phyloP scores from a whole-genome alignment of 64 coral and sea anemone genomes.

The Hydrozoanthus tunicans region DNA sequence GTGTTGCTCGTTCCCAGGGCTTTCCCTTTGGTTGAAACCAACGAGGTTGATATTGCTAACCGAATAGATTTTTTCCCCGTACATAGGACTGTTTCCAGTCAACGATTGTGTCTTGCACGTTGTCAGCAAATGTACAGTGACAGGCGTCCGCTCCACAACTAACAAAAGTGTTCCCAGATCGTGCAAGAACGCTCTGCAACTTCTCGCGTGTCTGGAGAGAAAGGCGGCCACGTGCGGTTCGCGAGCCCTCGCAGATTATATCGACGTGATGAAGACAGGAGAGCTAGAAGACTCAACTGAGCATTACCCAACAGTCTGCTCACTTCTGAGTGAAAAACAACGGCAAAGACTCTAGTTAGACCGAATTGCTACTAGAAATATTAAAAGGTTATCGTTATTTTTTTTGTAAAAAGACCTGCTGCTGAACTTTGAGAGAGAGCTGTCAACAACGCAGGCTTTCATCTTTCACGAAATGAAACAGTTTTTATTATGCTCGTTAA shows the following conservation, averaged over 20 bases:
- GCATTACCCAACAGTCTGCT: not conserved
- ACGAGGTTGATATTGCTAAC: not conserved
- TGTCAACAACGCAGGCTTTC: too few relatives aligned
- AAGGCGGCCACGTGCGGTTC: not conserved
- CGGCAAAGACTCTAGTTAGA: too few relatives aligned
- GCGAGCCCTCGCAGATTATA: not conserved
- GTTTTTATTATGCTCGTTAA: too few relatives aligned
- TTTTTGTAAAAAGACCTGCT: too few relatives aligned
- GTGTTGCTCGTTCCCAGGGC: too few relatives aligned
- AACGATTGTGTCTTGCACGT: conserved; percentile 4
- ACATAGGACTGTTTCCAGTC: not conserved
- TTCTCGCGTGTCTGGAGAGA: not conserved
- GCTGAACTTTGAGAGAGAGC: too few relatives aligned
- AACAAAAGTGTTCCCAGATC: not conserved
- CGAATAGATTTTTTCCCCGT: not conserved
- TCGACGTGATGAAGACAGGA: not conserved
- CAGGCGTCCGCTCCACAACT: not conserved
- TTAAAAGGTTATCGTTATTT: too few relatives aligned
- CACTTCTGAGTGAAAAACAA: not conserved
- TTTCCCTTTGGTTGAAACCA: too few relatives aligned
- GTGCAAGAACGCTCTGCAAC: not conserved
- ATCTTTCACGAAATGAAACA: too few relatives aligned
- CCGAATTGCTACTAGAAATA: too few relatives aligned
- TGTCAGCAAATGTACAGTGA: not conserved
- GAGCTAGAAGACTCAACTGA: not conserved